A percentile compares a stretch with the other conserved stretches of the same genome.
These are phyloP conservation scores for Uloborus diversus DNA, from an alignment of 1,140 invertebrate genomes.

Conservation along the genomic window DNA sequence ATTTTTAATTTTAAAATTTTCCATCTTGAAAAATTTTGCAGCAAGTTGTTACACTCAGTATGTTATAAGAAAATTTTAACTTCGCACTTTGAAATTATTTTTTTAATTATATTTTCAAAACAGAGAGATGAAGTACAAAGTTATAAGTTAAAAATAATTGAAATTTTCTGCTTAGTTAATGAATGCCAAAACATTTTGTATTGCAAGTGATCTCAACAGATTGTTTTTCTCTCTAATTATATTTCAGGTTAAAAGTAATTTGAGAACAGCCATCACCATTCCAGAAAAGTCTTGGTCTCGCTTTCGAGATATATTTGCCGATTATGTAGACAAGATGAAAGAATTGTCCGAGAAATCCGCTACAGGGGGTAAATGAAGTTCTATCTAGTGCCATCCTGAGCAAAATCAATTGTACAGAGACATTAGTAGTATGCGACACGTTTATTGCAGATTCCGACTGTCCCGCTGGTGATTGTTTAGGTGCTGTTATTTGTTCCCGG, in stretches of 20 bases:
- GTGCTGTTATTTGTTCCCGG: slow-evolving; percentile 58
- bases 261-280: slow-evolving; percentile 96
- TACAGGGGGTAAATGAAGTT: slow-evolving; percentile 58
- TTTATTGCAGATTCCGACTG: slow-evolving; percentile 56
- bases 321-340: slow-evolving; percentile 94
- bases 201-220: too few relatives aligned
- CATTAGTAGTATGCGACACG: slow-evolving; percentile 54
- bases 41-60: too few relatives aligned
- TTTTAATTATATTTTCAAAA: too few relatives aligned
- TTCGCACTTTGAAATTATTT: too few relatives aligned
- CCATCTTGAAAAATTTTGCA: too few relatives aligned
- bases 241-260: slow-evolving; percentile 94
- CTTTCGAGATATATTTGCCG: slow-evolving; percentile 94
- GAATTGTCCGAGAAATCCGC: slow-evolving; percentile 65
- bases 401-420: slow-evolving; percentile 57
- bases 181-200: too few relatives aligned
- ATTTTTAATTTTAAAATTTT: too few relatives aligned
- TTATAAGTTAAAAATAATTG: too few relatives aligned
- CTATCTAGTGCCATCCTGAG: slow-evolving; percentile 53
- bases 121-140: too few relatives aligned
- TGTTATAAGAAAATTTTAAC: too few relatives aligned
- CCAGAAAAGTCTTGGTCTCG: slow-evolving; percentile 96
- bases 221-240: too few relatives aligned
- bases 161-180: too few relatives aligned
- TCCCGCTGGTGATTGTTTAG: slow-evolving; percentile 57